phyloP scores from a whole-genome alignment of 2,113 vertebrate genomes.

The Meles meles region DNA sequence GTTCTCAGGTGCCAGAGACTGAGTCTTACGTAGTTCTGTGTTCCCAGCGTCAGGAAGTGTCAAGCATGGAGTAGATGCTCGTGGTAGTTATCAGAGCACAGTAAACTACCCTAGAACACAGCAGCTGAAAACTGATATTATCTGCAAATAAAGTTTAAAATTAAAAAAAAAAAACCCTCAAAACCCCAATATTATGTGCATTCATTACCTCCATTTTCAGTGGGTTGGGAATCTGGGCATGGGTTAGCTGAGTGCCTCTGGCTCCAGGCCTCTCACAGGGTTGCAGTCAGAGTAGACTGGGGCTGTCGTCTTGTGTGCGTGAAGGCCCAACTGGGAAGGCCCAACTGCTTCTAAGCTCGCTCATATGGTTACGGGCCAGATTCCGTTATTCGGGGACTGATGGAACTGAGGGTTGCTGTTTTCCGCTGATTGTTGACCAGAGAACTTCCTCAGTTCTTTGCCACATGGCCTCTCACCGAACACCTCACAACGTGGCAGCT shows the following conservation, averaged over 20 bases:
- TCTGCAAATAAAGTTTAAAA: neutral
- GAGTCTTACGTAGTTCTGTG: neutral
- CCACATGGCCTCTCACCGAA: neutral
- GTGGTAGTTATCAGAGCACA: neutral
- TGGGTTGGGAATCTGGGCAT: neutral
- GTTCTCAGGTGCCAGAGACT: neutral
- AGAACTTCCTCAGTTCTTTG: neutral
- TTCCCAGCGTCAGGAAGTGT: neutral
- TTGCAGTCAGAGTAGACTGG: neutral
- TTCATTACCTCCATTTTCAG: neutral
- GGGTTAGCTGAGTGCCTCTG: neutral
- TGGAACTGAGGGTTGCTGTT: neutral
- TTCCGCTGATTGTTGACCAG: neutral
- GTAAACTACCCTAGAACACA: neutral
- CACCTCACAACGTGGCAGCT: neutral
- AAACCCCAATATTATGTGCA: neutral
- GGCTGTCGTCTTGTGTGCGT: neutral
- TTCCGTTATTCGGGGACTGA: neutral
- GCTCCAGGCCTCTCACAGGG: neutral
- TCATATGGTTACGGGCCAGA: neutral
- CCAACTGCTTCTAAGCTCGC: neutral
- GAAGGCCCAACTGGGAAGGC: neutral
- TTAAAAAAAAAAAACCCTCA: too few relatives aligned
- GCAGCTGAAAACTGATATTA: neutral
- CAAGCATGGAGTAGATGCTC: neutral